Evolutionary conservation across 1,140 invertebrate species (phyloP).

Genomic region (Oscheius sp.): DNA sequence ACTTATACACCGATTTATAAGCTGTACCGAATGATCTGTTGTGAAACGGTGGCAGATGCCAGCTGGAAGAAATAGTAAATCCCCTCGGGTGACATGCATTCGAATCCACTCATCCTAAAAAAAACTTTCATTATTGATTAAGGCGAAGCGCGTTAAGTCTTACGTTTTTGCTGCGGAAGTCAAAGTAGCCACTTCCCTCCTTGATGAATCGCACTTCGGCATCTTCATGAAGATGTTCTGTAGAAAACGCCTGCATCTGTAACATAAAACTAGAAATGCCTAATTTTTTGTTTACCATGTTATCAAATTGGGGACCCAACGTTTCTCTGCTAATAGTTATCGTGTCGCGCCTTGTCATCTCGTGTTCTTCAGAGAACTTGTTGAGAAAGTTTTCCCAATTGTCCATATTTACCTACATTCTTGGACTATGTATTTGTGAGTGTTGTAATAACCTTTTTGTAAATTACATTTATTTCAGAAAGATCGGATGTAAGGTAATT

Average conservation of each 20-base stretch:
- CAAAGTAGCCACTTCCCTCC: constrained; percentile 89
- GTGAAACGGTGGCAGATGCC: constrained; percentile 98
- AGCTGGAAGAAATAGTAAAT: constrained; percentile 86
- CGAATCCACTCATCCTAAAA: constrained; percentile 80
- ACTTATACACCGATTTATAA: not conserved
- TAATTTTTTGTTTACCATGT: constrained; percentile 2
- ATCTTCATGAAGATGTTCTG: constrained; percentile 92
- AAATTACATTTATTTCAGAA: too few relatives aligned
- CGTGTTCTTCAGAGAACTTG: constrained; percentile 3
- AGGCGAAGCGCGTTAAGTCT: too few relatives aligned
- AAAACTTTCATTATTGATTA: not conserved
- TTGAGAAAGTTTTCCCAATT: constrained; percentile 11
- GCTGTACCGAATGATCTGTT: constrained; percentile 69
- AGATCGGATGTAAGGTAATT: too few relatives aligned
- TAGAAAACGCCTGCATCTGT: constrained; percentile 48
- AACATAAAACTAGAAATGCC: not conserved
- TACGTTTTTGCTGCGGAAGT: constrained; percentile 79
- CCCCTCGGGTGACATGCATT: constrained; percentile 78
- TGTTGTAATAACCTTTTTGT: too few relatives aligned
- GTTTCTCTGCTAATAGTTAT: not conserved
- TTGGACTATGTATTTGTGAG: too few relatives aligned
- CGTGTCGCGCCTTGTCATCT: constrained; percentile 18
- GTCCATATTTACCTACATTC: constrained; percentile 8
- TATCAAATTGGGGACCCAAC: constrained; percentile 17
- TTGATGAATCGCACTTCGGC: constrained; percentile 86